These are phyloP conservation scores for Epinotia brunnichana DNA, from an alignment of 2,888 invertebrate genomes.

Conservation along the genomic window DNA sequence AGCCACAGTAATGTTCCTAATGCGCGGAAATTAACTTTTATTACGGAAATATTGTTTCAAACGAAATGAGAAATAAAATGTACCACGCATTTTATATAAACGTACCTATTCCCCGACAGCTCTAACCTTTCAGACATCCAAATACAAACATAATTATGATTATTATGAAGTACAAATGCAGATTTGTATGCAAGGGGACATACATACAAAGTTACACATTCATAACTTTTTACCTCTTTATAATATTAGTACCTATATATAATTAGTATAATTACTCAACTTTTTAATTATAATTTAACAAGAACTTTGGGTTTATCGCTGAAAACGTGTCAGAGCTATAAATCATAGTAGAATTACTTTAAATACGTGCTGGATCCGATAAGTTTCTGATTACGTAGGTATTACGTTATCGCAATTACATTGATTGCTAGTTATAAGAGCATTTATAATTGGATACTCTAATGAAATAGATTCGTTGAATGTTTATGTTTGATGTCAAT, in stretches of 20 bases:
- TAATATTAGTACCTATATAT: too few relatives aligned
- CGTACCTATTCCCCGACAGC: neutral
- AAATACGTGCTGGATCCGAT: conserved; percentile 8
- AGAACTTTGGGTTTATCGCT: neutral
- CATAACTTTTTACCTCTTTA: too few relatives aligned
- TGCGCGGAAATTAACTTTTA: conserved; percentile 5
- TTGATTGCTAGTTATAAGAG: neutral
- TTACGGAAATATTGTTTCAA: neutral
- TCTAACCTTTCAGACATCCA: too few relatives aligned
- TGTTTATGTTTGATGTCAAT: too few relatives aligned
- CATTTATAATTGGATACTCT: neutral
- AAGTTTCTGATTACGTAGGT: neutral
- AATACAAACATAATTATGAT: too few relatives aligned
- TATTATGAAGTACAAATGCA: too few relatives aligned
- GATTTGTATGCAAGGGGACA: too few relatives aligned
- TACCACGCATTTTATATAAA: neutral
- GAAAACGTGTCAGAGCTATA: neutral
- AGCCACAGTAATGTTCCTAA: neutral
- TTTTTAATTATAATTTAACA: too few relatives aligned
- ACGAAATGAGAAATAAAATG: neutral
- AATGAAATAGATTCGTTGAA: neutral
- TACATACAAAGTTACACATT: too few relatives aligned
- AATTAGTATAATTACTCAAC: too few relatives aligned
- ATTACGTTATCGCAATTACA: neutral
- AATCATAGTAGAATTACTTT: conserved; percentile 20